Evolutionary conservation across 2,797 vertebrate species (phyloP).

Genomic region (Labeo calbasu): DNA sequence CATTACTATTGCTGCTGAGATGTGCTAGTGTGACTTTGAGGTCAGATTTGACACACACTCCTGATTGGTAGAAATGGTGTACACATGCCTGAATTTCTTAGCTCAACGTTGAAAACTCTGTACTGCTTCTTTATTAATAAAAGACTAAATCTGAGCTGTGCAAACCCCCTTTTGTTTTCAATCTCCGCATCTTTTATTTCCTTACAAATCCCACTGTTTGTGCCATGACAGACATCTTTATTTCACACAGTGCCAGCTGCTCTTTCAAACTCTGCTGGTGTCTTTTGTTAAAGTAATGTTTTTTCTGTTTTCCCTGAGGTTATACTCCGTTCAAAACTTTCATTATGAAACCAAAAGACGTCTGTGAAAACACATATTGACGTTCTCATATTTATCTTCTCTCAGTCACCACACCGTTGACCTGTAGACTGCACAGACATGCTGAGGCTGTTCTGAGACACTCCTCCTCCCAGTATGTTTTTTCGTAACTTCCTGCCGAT

Average conservation of each 20-base stretch:
- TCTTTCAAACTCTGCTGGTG: conserved; percentile 8
- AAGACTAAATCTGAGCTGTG: conserved; percentile 35
- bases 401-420: background rate
- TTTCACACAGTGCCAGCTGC: conserved; percentile 33
- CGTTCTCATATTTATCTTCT: background rate
- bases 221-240: conserved; percentile 23
- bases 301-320: background rate
- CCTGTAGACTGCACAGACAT: conserved; percentile 3
- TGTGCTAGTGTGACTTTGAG: background rate
- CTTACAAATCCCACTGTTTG: conserved; percentile 31
- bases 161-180: conserved; percentile 33
- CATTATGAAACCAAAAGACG: background rate
- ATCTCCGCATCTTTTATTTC: conserved; percentile 8
- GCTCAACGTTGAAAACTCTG: background rate
- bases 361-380: conserved; percentile 2
- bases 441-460: background rate
- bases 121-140: conserved; percentile 40
- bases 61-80: background rate
- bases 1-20: background rate
- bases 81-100: background rate
- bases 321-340: conserved; percentile 2
- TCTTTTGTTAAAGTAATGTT: conserved; percentile 25
- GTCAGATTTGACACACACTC: background rate
- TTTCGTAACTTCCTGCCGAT: background rate
- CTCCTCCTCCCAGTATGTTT: background rate